phyloP scores from a whole-genome alignment of 2,797 vertebrate species.

The Cossypha dichroa region DNA sequence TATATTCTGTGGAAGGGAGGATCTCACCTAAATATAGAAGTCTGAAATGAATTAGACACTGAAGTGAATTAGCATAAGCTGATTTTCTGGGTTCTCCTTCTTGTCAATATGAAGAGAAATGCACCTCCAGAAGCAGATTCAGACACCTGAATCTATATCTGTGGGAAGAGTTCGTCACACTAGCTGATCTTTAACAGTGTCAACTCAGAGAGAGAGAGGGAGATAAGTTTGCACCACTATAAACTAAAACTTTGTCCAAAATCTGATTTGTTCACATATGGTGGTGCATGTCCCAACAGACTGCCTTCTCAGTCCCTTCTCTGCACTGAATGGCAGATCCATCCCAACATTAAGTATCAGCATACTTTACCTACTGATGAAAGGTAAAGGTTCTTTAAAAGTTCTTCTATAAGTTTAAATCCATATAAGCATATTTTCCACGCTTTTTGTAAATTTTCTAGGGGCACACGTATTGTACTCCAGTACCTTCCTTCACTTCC shows the following conservation, averaged over 20 bases:
- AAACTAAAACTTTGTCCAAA: neutral
- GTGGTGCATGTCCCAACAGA: accelerated
- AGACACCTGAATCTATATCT: neutral
- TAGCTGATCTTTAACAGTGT: neutral
- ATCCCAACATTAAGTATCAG: no score
- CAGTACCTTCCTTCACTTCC: neutral
- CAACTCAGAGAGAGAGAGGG: neutral
- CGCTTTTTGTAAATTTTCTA: neutral
- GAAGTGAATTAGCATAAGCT: neutral
- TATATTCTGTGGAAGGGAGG: neutral
- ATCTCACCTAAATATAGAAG: neutral
- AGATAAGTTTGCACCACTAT: neutral
- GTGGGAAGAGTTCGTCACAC: neutral
- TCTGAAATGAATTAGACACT: neutral
- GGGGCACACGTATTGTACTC: neutral
- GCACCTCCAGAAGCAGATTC: neutral
- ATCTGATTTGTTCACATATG: neutral
- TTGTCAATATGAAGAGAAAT: neutral
- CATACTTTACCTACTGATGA: neutral
- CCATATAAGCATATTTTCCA: neutral
- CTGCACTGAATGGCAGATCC: neutral
- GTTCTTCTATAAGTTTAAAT: neutral
- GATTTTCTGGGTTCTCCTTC: neutral
- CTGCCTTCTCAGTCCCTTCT: neutral
- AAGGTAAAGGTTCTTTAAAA: neutral